Evolutionary conservation across 2,113 vertebrate species (phyloP).

Genomic region (Typhlomys cinereus): DNA sequence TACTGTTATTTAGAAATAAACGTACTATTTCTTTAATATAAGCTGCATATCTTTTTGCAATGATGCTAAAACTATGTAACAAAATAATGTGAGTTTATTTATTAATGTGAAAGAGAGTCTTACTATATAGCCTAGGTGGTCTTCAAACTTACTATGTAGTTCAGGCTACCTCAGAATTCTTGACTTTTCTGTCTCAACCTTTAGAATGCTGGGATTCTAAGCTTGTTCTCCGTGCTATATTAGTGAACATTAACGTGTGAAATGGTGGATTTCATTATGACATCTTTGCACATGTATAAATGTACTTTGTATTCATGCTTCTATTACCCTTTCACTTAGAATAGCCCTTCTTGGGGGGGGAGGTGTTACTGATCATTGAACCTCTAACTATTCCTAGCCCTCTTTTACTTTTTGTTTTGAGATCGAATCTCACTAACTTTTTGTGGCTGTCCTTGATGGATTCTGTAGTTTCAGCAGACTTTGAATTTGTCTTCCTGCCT

Average conservation of each 20-base stretch:
- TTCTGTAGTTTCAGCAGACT: neutral
- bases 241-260: neutral
- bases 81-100: neutral
- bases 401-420: neutral
- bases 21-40: neutral
- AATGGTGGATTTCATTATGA: neutral
- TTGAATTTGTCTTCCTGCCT: neutral
- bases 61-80: neutral
- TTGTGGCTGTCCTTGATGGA: neutral
- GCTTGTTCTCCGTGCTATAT: neutral
- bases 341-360: neutral
- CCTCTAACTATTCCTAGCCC: neutral
- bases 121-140: neutral
- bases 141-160: neutral
- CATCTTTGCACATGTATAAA: neutral
- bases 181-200: neutral
- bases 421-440: neutral
- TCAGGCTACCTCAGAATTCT: neutral
- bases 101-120: neutral
- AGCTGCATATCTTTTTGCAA: neutral
- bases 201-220: neutral
- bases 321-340: neutral
- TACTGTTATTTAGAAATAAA: slow-evolving; percentile 39
- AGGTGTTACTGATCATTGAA: neutral
- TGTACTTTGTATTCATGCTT: neutral